Conservation (phyloP, 92 coral and sea anemone species). For the Actinostola sp. region DNA sequence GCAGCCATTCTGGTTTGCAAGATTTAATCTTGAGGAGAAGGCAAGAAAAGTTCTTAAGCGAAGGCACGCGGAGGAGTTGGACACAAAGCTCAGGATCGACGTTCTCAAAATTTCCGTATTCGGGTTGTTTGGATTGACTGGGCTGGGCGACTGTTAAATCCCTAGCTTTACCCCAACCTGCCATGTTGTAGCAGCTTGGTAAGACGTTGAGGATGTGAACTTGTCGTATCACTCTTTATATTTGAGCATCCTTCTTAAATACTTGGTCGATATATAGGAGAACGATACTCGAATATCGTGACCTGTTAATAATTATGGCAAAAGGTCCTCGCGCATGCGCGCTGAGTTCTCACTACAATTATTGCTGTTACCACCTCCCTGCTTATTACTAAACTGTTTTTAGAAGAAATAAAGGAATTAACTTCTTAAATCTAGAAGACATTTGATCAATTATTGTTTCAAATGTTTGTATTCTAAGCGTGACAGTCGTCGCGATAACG, state of each 20-base stretch:
- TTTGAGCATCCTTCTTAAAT: not conserved
- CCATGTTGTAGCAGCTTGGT: conserved; percentile 7
- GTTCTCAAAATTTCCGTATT: conserved; percentile 44
- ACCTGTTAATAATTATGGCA: no score
- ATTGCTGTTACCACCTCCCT: no score
- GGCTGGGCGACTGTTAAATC: conserved; percentile 8
- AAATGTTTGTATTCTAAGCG: not conserved
- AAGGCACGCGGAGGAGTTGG: conserved; percentile 76
- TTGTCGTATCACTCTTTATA: not conserved
- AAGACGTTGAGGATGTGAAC: not conserved
- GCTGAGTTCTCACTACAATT: no score
- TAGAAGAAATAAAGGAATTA: no score
- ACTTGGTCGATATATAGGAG: no score
- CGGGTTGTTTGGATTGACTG: conserved; percentile 16
- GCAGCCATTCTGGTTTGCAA: conserved; percentile 76
- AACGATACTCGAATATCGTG: no score
- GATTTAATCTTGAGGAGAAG: conserved; percentile 68
- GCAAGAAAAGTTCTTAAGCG: conserved; percentile 79
- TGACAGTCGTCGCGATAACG: no score
- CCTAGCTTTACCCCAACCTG: conserved; percentile 34
- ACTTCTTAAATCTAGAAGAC: no score
- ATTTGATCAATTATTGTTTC: no score
- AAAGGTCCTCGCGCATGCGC: no score
- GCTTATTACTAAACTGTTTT: no score
- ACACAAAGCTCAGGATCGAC: conserved; percentile 87